Evolutionary conservation across 2,888 invertebrate genomes (phyloP), one percentile per base, ranked within the genome.

Genomic region (Heterodera filipjevi): DNA sequence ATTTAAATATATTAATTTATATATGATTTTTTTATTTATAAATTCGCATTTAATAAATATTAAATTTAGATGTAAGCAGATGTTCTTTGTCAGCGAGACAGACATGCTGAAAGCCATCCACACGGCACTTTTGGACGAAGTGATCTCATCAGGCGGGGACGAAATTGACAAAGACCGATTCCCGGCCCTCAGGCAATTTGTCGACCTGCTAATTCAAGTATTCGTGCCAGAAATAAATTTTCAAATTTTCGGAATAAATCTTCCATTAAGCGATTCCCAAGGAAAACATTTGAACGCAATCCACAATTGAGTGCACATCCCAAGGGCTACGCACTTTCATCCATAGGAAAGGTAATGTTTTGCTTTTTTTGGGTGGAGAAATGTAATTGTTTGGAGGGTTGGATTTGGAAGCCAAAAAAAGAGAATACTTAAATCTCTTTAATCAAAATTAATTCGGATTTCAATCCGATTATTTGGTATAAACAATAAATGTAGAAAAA

Each of bases 41-140:
- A 39, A 39, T 39, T 39, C 39, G 39, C 39, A 39, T 39, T 39
- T 14, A n/a, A 39, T 19, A 8, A 39, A 53, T 6, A 30, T 71
- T 71, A 1, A 53, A 81, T 85, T 80, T 75, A 87, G 87, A 71
- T 87, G 87, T 74, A 82, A 82, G 66, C 79, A 82, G 64, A 81
- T 81, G 49, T 88, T 84, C 81, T 89, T 78, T 75, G 87, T 89
- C 6, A 86, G 87, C 12, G 89, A 89, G 76, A 81, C 85, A 22
- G 89, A 89, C 78, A 87, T 89, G 86, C 83, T 89, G 74, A 87
- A 87, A 35, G 86, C 89, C 22, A 85, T 88, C 80, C 79, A 85
- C 64, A 83, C 82, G 72, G 85, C 85, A 35, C 73, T 85, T 14
- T 77, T 82, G 66, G 80, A 84, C 44, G 85, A 85, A 78, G 83